Evolutionary conservation across 2,797 vertebrate genomes (phyloP).

Genomic region (Siniperca undulata): DNA sequence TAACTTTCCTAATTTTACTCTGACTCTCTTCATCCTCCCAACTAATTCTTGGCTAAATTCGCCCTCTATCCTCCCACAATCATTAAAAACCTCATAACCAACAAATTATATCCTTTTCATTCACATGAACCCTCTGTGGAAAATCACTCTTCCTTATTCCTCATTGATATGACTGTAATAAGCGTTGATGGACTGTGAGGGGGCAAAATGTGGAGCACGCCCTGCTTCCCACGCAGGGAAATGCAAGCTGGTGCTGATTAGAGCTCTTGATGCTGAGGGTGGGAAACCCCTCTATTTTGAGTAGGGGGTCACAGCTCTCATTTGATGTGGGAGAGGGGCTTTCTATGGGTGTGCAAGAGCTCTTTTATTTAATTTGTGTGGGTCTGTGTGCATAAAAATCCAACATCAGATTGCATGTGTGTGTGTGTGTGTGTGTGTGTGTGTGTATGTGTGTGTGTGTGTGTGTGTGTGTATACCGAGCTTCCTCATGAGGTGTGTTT

Average conservation of each 20-base stretch:
- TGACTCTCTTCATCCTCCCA: neutral
- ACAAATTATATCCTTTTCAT: conserved; percentile 54
- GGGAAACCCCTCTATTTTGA: conserved; percentile 62
- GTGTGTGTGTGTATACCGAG: neutral
- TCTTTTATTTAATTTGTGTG: conserved; percentile 40
- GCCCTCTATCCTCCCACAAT: conserved; percentile 36
- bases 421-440: neutral
- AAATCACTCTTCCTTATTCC: conserved; percentile 46
- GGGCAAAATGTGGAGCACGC: conserved; percentile 30
- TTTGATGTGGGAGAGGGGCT: conserved; percentile 2
- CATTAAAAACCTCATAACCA: conserved; percentile 62
- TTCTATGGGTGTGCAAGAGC: conserved; percentile 16
- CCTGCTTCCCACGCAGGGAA: conserved; percentile 65
- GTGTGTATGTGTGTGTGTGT: neutral
- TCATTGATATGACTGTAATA: conserved; percentile 45
- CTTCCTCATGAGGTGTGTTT: conserved; percentile 8
- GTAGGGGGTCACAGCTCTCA: conserved; percentile 5
- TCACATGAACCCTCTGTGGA: conserved; percentile 42
- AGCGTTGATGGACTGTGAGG: conserved; percentile 65
- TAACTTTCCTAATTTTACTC: conserved; percentile 19
- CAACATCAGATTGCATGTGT: neutral
- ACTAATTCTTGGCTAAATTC: conserved; percentile 22
- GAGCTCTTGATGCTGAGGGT: conserved; percentile 60
- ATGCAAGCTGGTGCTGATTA: conserved; percentile 80
- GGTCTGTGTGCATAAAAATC: conserved; percentile 16